Evolutionary conservation across 2,113 vertebrate species (phyloP), one percentile per base, ranked within the genome.

Genomic region (Rallus limicola): DNA sequence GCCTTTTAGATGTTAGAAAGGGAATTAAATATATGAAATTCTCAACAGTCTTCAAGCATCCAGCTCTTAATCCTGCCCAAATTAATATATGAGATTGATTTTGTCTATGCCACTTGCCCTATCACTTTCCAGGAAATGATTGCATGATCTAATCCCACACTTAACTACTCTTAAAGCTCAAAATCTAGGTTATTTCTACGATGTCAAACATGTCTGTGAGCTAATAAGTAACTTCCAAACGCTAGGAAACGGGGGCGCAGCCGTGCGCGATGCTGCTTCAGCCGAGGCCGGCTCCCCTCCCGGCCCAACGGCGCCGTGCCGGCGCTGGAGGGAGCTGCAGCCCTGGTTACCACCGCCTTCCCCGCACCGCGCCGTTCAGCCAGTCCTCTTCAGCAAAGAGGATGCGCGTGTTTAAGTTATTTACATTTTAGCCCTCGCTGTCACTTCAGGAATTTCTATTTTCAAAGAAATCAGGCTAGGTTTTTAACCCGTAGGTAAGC

Each of bases 281-380:
- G 65, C 42, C 11, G 42, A 5, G 81, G 14, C 50, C 15, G 15
- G 8, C 5, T 38, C 18, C 20, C n/a, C 24, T 15, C 20, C 20
- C 42, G 14, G 80, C 28, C 11, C 26, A 48, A 1, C 21, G 42
- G 34, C 10, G 34, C 63, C 0, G 59, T 12, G 69, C 59, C 7
- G 69, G 92, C 93, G 63, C 94, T 95, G 94, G 95, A 80, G 95
- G 96, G 95, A 95, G 96, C 96, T 95, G 93, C 82, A 82, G 87
- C 70, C 78, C 40, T 23, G 44, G 81, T 4, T 68, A 75, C 86
- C 8, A 69, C 67, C 38, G 31, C 65, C 81, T 8, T 2, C 26
- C 33, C 67, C 2, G 74, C 82, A 3, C 50, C 13, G 40, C 79
- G 28, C 36, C 40, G 0, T 0, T 26, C 13, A 0, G 36, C 63